Conservation (phyloP, 1,140 invertebrate genomes). For the Zaprionus taronus region DNA sequence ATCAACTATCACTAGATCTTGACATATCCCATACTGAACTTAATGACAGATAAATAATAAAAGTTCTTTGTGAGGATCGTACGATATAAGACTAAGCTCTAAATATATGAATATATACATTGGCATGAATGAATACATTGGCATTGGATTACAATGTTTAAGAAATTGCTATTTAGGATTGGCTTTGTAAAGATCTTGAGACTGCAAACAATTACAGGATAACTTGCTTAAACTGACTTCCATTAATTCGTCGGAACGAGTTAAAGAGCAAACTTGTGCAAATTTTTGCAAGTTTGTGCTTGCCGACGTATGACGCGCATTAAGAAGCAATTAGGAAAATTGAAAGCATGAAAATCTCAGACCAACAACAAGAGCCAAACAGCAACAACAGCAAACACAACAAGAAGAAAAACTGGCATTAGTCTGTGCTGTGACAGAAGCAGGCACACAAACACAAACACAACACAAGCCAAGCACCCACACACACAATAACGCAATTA, state of each 20-base stretch:
- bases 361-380: slow-evolving; percentile 22
- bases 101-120: no score
- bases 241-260: slow-evolving; percentile 26
- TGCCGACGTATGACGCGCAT: slow-evolving; percentile 53
- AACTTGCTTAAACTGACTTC: slow-evolving; percentile 24
- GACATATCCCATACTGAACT: no score
- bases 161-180: background rate
- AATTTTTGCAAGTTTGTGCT: slow-evolving; percentile 40
- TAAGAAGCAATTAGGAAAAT: slow-evolving; percentile 75
- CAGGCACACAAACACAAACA: slow-evolving; percentile 35
- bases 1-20: no score
- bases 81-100: no score
- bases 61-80: no score
- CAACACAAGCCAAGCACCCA: slow-evolving; percentile 21
- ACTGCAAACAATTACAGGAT: background rate
- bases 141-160: background rate
- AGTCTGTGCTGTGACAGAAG: slow-evolving; percentile 61
- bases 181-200: background rate
- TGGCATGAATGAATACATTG: no score
- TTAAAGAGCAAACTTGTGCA: slow-evolving; percentile 41
- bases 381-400: slow-evolving; percentile 26
- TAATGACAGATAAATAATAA: no score
- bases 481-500: slow-evolving; percentile 72
- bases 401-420: slow-evolving; percentile 51
- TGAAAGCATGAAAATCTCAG: slow-evolving; percentile 56